Conservation (phyloP, 2,113 vertebrate genomes). For the Pangasianodon hypophthalmus region DNA sequence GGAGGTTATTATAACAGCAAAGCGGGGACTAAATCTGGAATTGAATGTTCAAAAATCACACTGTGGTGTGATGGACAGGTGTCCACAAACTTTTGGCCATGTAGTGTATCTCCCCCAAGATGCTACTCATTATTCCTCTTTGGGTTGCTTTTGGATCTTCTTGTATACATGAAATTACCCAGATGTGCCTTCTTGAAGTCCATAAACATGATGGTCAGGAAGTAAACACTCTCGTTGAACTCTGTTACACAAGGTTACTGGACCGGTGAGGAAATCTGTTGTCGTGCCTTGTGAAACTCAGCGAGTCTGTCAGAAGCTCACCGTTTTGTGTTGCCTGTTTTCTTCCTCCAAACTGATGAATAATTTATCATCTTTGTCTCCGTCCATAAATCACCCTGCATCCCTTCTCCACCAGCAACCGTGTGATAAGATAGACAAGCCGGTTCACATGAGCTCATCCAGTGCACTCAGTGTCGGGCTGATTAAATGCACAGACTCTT, state of each 20-base stretch:
- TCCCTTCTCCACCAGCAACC: conserved; percentile 63
- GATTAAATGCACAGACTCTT: conserved; percentile 47
- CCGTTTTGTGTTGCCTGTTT: conserved; percentile 11
- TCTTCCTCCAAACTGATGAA: conserved; percentile 61
- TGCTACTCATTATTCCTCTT: background rate
- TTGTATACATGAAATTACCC: background rate
- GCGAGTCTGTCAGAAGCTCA: background rate
- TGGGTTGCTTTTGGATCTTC: background rate
- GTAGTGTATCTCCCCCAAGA: background rate
- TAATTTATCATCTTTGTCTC: conserved; percentile 72
- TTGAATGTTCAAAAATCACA: background rate
- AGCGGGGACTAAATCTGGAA: background rate
- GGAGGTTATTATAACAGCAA: background rate
- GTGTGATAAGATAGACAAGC: conserved; percentile 71
- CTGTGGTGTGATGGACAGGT: background rate
- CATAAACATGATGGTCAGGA: background rate
- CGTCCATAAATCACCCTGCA: conserved; percentile 72
- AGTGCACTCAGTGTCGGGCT: conserved; percentile 53
- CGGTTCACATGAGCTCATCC: conserved; percentile 68
- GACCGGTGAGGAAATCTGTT: background rate
- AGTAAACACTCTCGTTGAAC: conserved; percentile 1
- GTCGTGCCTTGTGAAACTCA: conserved; percentile 18
- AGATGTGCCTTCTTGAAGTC: background rate
- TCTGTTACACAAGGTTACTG: conserved; percentile 18
- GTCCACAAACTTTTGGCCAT: background rate